Evolutionary conservation across 2,113 vertebrate species (phyloP), one percentile per base, ranked within the genome.

Genomic region (Emydocephalus ijimae): DNA sequence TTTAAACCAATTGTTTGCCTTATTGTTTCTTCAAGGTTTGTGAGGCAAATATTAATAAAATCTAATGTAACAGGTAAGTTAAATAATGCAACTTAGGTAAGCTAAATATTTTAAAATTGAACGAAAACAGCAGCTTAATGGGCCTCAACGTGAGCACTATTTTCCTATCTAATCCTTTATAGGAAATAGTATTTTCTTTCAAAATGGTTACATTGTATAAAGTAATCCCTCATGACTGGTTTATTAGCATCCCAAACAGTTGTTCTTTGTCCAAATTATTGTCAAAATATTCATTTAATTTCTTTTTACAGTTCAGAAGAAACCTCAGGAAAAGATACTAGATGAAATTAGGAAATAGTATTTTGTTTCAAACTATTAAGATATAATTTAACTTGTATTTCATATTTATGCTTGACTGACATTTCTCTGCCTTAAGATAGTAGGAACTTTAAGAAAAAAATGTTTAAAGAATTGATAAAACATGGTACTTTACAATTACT

Each of bases 381-480:
- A 93, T 20, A 91, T 95, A 96, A 95, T 95, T 91, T 45, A 94
- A 95, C 95, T 95, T 97, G 96, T 96, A 93, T 96, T 95, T 96
- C 93, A 94, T 90, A 96, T 95, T 93, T 96, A 94, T 1, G 97
- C 96, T 94, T 96, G 95, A 96, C n/a, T 92, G 87, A 95, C 89
- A 93, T 94, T 89, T 94, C 94, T 93, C 92, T 89, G 91, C 93
- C 94, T 86, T 81, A 93, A 94, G 91, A 92, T 0, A 12, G 1
- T 39, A 92, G 91, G 34, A 74, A 90, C 86, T 90, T 93, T 94
- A 94, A 96, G 74, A 95, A 94, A 91, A 91, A 43, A 43, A 96
- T 96, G 92, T 95, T 95, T 95, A 96, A 90, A 97, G 95, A 94
- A 94, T 92, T 95, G 96, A 97, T 94, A 96, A 96, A 94, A 95